Evolutionary conservation across 2,113 vertebrate species (phyloP).

Genomic region (Pomatorhinus ruficollis): DNA sequence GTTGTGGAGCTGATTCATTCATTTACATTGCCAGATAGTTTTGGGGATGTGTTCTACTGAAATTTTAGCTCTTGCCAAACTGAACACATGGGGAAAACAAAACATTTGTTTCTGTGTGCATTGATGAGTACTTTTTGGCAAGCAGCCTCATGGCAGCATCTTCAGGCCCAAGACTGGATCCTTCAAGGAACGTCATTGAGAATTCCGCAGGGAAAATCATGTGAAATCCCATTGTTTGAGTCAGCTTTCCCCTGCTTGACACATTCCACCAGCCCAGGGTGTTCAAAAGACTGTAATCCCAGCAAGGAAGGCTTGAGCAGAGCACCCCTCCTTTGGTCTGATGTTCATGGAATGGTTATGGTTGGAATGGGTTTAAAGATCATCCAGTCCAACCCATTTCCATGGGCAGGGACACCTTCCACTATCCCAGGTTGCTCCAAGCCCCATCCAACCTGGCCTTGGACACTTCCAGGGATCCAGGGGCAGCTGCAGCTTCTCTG

Average conservation of each 20-base stretch:
- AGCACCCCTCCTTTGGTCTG: background rate
- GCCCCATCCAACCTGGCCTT: fast-evolving
- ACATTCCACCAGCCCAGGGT: background rate
- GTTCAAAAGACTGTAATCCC: background rate
- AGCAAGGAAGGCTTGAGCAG: background rate
- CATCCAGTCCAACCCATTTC: too few relatives aligned
- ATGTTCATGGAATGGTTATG: background rate
- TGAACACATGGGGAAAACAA: background rate
- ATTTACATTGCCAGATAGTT: background rate
- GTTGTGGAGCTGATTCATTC: background rate
- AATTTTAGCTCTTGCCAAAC: background rate
- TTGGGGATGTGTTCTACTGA: background rate
- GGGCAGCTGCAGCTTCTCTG: background rate
- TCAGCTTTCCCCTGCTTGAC: background rate
- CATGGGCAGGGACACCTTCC: background rate
- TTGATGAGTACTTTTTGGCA: background rate
- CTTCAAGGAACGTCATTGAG: background rate
- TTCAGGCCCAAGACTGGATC: background rate
- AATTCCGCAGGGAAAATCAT: background rate
- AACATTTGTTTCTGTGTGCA: background rate
- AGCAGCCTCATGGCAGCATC: background rate
- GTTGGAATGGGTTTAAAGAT: background rate
- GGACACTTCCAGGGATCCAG: background rate
- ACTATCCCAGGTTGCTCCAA: background rate
- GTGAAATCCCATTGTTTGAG: background rate